Conservation (phyloP, 2,113 vertebrate species). For the Macquaria australasica region DNA sequence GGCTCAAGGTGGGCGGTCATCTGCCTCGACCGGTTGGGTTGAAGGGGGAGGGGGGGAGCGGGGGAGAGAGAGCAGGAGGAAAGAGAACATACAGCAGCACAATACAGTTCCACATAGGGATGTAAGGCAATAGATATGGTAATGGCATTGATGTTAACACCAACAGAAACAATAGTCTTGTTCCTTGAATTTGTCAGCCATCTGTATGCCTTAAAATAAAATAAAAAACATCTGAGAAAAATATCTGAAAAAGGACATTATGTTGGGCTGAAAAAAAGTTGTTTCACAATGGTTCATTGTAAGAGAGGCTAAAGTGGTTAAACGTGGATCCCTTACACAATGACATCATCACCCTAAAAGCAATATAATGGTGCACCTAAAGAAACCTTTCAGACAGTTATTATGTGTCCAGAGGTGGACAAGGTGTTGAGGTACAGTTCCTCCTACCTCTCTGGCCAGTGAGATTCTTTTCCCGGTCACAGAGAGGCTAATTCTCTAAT, state of each 20-base stretch:
- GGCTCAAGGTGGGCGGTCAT: too few species aligned
- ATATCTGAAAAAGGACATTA: background rate
- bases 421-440: constrained; percentile 16
- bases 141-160: too few species aligned
- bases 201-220: background rate
- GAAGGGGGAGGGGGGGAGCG: too few species aligned
- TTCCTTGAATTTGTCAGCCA: background rate
- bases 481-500: background rate
- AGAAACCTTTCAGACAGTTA: constrained; percentile 36
- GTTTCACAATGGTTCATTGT: background rate
- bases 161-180: too few species aligned
- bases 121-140: too few species aligned
- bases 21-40: too few species aligned
- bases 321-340: background rate
- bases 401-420: background rate
- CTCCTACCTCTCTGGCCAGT: background rate
- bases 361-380: constrained; percentile 33
- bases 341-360: constrained; percentile 4
- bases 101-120: too few species aligned
- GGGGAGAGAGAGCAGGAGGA: too few species aligned
- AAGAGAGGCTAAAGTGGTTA: background rate
- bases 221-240: background rate
- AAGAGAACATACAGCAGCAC: too few species aligned
- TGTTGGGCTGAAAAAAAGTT: too few species aligned
- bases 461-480: background rate